Base-by-base conservation (phyloP, 2,888 invertebrate species). In the Tachina lurida region DNA sequence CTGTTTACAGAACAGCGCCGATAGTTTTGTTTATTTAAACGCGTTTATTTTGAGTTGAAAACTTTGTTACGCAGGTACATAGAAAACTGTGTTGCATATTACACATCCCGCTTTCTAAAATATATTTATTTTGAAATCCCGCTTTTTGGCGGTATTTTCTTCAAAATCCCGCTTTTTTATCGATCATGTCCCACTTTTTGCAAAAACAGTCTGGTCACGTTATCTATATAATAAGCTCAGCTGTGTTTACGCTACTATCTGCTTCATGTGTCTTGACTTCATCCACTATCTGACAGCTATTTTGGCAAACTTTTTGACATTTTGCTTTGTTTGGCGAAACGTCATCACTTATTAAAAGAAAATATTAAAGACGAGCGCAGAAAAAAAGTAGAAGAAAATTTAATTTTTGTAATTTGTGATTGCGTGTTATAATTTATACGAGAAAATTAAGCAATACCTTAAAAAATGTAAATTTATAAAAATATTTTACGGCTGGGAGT, bases 321-420 rank as follows among this genome's bases (percentile, higher is more conserved):
- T 77, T 77, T 63, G 19, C 45, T 68, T 58, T 62, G 39, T n/a
- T 76, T 22, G 56, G 22, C 73, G 87, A 87, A 87, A 88, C 88
- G 88, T 87, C 88, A 88, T 83, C 88, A 88, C 63, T 82, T 88
- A 79, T 87, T 86, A 19, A 62, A 67, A 65, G 54, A 62, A 76
- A 56, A 82, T 62, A 78, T 19, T 65, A 68, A 80, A 76, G 2
- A 62, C 63, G 49, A 79, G 41, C 17, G 60, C 9, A 31, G 63
- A 75, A 80, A 75, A 70, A 39, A 67, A 78, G 31, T 22, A 39
- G 60, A 54, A 79, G 80, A 75, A 80, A 80, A 75, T 71, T 45
- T 2, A 62, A 75, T 75, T 81, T 31, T 68, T 76, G 84, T 60
- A 67, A 77, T 45, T 87, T 67, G 84, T 87, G 83, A 67, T 87